Evolutionary conservation across 2,797 vertebrate genomes (phyloP).

Genomic region (Taeniopygia guttata): DNA sequence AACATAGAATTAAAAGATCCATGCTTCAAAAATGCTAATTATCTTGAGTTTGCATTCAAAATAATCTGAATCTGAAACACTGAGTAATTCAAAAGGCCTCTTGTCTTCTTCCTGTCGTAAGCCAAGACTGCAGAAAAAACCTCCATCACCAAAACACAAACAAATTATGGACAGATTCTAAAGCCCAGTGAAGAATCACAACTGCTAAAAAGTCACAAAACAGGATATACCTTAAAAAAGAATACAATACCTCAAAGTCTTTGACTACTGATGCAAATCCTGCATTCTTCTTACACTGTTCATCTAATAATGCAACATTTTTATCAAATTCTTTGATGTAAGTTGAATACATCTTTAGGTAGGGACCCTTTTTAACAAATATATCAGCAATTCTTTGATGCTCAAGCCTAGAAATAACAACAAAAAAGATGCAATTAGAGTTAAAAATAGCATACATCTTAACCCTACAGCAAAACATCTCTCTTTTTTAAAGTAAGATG

Average conservation of each 20-base stretch:
- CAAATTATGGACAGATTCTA: not conserved
- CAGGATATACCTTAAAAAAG: not conserved
- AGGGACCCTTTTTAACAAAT: conserved; percentile 97
- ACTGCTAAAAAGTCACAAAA: not conserved
- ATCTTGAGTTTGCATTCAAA: not conserved
- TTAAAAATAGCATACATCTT: not conserved
- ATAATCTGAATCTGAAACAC: not conserved
- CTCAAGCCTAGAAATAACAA: conserved; percentile 80
- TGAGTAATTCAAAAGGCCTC: not conserved
- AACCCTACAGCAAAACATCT: not conserved
- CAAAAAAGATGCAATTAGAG: not conserved
- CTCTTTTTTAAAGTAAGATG: not conserved
- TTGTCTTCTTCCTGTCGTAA: not conserved
- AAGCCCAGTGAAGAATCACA: not conserved
- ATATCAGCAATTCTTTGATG: conserved; percentile 96
- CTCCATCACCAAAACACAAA: not conserved
- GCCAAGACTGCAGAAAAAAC: not conserved
- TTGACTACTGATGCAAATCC: conserved; percentile 86
- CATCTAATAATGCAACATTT: conserved; percentile 92
- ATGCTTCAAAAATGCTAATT: not conserved
- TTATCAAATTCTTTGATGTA: conserved; percentile 98
- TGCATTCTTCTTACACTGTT: conserved; percentile 93
- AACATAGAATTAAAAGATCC: not conserved
- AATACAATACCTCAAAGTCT: conserved; percentile 90
- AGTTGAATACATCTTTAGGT: conserved; percentile 99